Conservation (phyloP, 2,113 vertebrate species). For the Albula goreensis region DNA sequence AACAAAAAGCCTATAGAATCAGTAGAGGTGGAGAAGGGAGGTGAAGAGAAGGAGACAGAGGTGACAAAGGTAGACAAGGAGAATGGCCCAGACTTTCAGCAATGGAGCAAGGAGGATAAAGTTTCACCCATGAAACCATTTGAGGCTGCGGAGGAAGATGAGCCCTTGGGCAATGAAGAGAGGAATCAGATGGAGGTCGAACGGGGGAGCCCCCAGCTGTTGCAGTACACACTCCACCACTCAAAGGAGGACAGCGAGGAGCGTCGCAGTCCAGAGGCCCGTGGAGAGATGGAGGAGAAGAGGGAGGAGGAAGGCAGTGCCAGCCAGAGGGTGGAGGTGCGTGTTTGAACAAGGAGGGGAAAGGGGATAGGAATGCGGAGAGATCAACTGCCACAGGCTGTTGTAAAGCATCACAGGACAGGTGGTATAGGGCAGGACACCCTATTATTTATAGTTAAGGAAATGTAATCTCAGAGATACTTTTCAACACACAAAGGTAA, state of each 20-base stretch:
- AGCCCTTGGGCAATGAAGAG: slow-evolving; percentile 50
- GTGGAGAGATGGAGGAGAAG: slow-evolving; percentile 70
- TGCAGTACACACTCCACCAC: slow-evolving; percentile 61
- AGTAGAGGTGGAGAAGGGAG: slow-evolving; percentile 23
- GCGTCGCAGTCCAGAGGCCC: slow-evolving; percentile 57
- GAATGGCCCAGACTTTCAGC: slow-evolving; percentile 56
- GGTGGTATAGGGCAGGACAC: not conserved
- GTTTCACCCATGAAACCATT: slow-evolving; percentile 68
- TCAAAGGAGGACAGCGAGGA: slow-evolving; percentile 70
- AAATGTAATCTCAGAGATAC: not conserved
- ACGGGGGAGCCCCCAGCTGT: slow-evolving; percentile 41
- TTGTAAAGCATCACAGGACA: not conserved
- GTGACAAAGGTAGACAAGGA: slow-evolving; percentile 40
- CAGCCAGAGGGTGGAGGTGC: slow-evolving; percentile 84
- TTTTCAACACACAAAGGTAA: not conserved
- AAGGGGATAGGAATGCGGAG: not conserved
- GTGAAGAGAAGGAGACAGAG: slow-evolving; percentile 36
- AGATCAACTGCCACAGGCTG: not conserved
- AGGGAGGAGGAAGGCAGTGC: slow-evolving; percentile 92
- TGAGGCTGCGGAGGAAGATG: slow-evolving; percentile 47
- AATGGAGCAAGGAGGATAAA: slow-evolving; percentile 75
- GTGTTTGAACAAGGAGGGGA: slow-evolving; percentile 20
- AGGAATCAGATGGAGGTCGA: slow-evolving; percentile 40
- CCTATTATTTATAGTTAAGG: not conserved
- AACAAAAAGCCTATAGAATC: not conserved